Evolutionary conservation across 2,888 invertebrate genomes (phyloP).

Genomic region (Ennomos erosarius): DNA sequence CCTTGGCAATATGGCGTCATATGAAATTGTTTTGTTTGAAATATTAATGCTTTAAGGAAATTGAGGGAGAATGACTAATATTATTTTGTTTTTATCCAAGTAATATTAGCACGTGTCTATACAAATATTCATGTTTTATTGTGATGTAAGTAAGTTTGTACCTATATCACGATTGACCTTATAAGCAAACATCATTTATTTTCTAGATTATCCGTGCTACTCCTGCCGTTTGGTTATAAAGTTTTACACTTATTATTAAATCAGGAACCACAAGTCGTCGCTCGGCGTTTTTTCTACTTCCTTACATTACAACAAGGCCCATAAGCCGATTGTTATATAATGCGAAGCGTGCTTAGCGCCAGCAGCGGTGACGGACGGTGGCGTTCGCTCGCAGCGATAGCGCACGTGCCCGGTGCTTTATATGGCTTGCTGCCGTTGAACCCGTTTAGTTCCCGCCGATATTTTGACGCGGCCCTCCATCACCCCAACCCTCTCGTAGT

Average conservation of each 20-base stretch:
- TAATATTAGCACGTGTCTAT: not conserved
- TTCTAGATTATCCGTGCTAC: too few species aligned
- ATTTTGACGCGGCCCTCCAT: too few species aligned
- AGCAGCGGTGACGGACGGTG: slow-evolving; percentile 12
- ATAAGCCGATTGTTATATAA: slow-evolving; percentile 48
- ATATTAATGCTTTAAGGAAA: slow-evolving; percentile 12
- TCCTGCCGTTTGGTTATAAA: too few species aligned
- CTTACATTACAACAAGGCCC: slow-evolving; percentile 42
- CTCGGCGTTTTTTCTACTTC: slow-evolving; percentile 38
- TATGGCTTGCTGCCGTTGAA: slow-evolving; percentile 44
- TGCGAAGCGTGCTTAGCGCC: slow-evolving; percentile 48
- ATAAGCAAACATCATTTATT: too few species aligned
- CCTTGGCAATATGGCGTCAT: slow-evolving; percentile 8
- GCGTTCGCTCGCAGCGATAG: slow-evolving; percentile 43
- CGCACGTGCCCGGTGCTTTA: slow-evolving; percentile 45
- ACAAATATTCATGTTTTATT: too few species aligned
- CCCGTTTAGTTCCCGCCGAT: too few species aligned
- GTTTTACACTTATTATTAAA: not conserved
- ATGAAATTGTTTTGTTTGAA: slow-evolving; percentile 20
- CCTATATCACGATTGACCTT: too few species aligned
- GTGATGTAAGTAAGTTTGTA: too few species aligned
- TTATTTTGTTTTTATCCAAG: slow-evolving; percentile 8
- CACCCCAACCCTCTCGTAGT: too few species aligned
- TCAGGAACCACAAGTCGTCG: slow-evolving; percentile 37
- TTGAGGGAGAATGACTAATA: slow-evolving; percentile 5